A percentile compares a stretch with the other conserved stretches of the same genome.
phyloP scores from a whole-genome alignment of 2,113 vertebrate genomes.

The Sprattus sprattus region DNA sequence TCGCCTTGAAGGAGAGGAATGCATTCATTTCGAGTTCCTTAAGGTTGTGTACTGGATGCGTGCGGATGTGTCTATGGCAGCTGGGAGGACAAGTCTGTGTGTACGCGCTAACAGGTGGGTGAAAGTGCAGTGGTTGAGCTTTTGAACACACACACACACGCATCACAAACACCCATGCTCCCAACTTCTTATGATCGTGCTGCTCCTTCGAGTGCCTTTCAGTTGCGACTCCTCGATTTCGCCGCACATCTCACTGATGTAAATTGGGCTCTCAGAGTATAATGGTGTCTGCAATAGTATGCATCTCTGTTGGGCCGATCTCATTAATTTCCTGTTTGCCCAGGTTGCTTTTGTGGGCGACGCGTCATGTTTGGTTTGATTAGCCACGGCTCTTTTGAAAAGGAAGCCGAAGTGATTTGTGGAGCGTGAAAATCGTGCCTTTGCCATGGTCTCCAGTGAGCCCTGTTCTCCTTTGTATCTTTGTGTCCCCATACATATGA shows the following conservation, averaged over 20 bases:
- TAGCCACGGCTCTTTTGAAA: slow-evolving; percentile 15
- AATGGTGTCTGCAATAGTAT: background rate
- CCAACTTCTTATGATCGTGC: background rate
- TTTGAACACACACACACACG: background rate
- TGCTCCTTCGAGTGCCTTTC: background rate
- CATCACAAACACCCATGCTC: background rate
- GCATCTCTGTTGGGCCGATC: background rate
- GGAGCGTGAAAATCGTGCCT: slow-evolving; percentile 7
- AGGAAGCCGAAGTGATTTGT: background rate
- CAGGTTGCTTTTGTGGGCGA: background rate
- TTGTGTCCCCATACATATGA: background rate
- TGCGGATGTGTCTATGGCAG: slow-evolving; percentile 33
- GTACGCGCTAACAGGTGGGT: slow-evolving; percentile 61
- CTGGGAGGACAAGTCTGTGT: slow-evolving; percentile 49
- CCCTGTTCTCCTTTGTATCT: background rate
- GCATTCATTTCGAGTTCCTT: slow-evolving; percentile 50
- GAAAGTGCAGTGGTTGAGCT: slow-evolving; percentile 34
- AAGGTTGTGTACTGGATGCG: background rate
- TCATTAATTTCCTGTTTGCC: slow-evolving; percentile 23
- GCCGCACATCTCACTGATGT: background rate
- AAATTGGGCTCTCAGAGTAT: background rate
- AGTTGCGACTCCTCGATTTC: background rate
- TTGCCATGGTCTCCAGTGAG: background rate
- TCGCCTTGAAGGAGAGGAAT: slow-evolving; percentile 51
- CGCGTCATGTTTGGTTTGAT: slow-evolving; percentile 11